phyloP scores from a whole-genome alignment of 2,888 invertebrate genomes.

The Tetragonula carbonaria region DNA sequence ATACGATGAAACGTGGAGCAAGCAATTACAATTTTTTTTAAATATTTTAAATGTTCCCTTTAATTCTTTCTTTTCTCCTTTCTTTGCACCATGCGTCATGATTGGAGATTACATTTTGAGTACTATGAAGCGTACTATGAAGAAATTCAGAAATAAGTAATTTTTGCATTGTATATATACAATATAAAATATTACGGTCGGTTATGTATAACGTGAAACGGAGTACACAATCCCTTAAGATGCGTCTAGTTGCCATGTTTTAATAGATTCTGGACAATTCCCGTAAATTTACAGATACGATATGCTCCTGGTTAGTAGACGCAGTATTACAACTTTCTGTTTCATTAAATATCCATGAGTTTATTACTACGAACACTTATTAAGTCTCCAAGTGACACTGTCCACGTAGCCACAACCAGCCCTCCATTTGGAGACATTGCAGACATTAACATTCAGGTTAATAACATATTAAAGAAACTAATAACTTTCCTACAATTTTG shows the following conservation, averaged over 20 bases:
- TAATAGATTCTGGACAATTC: constrained; percentile 92
- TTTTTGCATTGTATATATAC: too few relatives aligned
- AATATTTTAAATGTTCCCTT: too few relatives aligned
- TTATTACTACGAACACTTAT: constrained; percentile 79
- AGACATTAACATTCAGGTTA: constrained; percentile 94
- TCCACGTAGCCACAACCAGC: constrained; percentile 71
- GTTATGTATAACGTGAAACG: too few relatives aligned
- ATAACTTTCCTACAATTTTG: too few relatives aligned
- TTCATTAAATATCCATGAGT: constrained; percentile 87
- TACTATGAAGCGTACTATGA: too few relatives aligned
- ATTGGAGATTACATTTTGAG: too few relatives aligned
- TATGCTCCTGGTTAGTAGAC: constrained; percentile 94
- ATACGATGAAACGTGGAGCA: too few relatives aligned
- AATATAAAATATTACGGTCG: too few relatives aligned
- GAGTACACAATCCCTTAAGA: constrained; percentile 85
- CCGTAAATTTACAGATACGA: constrained; percentile 94
- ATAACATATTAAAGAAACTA: constrained; percentile 89
- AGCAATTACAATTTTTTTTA: too few relatives aligned
- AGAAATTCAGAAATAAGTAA: too few relatives aligned
- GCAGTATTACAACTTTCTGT: constrained; percentile 92
- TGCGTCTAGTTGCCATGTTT: constrained; percentile 86
- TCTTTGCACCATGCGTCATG: too few relatives aligned
- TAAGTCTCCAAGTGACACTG: constrained; percentile 79
- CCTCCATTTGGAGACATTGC: constrained; percentile 90
- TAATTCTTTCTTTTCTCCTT: too few relatives aligned